Evolutionary conservation across 2,797 vertebrate genomes (phyloP), one percentile per base, ranked within the genome.

Genomic region (Microctenopoma lineatum): DNA sequence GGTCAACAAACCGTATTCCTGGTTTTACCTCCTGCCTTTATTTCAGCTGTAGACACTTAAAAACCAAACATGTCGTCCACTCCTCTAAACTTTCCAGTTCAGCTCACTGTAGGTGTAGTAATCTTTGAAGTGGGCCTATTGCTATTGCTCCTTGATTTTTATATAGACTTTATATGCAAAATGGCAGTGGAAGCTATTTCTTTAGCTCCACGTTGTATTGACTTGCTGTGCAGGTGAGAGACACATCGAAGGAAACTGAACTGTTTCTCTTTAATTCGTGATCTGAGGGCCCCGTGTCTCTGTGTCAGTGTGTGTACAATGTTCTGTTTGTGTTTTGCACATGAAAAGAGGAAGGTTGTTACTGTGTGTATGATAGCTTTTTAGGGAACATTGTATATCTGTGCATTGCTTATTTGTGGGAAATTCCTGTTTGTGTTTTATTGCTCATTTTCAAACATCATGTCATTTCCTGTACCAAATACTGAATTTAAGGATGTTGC

Each of bases 81-180:
- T 70, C 42, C 73, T 45, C 66, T 75, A 36, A 39, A 73, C 74
- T 84, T 58, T 89, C 75, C 71, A 76, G 63, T 73, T 83, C 69
- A 45, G 68, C 67, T 81, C 59, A 27, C 70, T 70, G 73, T 77
- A 56, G 77, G 72, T 70, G 75, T 63, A 54, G 52, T 12, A 62
- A 76, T 29, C 56, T 78, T 63, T 68, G 61, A 81, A 73, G 71
- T 77, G 66, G 70, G 74, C 80, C 80, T 71, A 63, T 76, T 72
- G 68, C 74, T 79, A 54, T 47, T 42, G 56, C 73, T 80, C 66
- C 70, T 62, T 73, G 72, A 76, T 83, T 84, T 88, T 90, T 88
- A 83, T 89, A 87, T 53, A 13, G 85, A 89, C 87, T 87, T 89
- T 84, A 81, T 93, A 91, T 91, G 90, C 88, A 91, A 92, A 88